Conservation (phyloP, 2,797 vertebrate species). For the Halcyon chelicuti region DNA sequence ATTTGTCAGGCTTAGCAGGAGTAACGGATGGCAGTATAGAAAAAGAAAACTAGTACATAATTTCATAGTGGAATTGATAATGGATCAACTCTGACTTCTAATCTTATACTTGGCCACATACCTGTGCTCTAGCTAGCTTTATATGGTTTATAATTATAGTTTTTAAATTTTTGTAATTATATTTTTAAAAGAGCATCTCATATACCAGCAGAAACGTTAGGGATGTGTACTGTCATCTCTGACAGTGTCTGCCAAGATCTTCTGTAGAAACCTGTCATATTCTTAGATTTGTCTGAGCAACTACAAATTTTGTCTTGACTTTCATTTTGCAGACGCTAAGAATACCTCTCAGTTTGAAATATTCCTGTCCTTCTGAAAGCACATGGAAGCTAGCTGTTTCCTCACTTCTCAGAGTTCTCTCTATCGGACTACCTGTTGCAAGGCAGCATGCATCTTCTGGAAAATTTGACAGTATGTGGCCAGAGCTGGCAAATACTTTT, state of each 20-base stretch:
- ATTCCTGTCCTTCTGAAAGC: conserved; percentile 97
- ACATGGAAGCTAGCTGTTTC: conserved; percentile 97
- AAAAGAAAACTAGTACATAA: neutral
- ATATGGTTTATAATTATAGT: neutral
- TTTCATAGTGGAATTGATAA: neutral
- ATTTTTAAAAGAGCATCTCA: neutral
- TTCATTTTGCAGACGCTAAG: conserved; percentile 86
- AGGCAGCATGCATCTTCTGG: conserved; percentile 95
- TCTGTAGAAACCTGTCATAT: neutral
- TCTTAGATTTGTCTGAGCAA: neutral
- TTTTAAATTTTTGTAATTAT: neutral
- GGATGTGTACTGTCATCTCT: neutral
- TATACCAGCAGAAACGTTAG: neutral
- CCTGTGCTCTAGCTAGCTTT: neutral
- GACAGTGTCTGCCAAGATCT: neutral
- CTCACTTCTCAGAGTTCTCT: conserved; percentile 94
- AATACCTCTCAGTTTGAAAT: conserved; percentile 94
- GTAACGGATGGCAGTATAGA: neutral
- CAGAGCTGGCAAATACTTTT: conserved; percentile 93
- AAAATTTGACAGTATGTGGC: conserved; percentile 98
- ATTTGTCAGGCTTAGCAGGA: neutral
- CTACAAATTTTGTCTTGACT: neutral
- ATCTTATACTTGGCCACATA: neutral
- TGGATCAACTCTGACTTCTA: neutral
- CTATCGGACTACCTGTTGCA: conserved; percentile 95